Conservation (phyloP, 2,888 invertebrate species). For the Crocallis elinguaria region DNA sequence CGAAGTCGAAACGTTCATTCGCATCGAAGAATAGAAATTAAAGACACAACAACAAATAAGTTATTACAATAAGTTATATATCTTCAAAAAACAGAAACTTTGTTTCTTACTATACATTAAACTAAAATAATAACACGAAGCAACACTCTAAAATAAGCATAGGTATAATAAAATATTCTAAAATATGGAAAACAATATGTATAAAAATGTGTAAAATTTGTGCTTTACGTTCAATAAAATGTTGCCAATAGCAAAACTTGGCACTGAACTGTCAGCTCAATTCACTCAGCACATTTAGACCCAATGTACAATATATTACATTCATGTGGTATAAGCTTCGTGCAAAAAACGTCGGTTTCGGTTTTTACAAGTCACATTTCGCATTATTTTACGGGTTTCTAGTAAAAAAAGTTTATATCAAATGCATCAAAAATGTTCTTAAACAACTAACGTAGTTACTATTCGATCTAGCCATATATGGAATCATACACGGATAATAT, state of each 20-base stretch:
- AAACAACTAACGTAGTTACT: constrained; percentile 82
- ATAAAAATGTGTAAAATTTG: constrained; percentile 60
- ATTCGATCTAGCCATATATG: constrained; percentile 74
- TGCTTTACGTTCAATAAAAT: constrained; percentile 62
- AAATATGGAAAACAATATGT: constrained; percentile 73
- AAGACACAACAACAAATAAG: constrained; percentile 82
- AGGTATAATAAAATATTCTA: constrained; percentile 75
- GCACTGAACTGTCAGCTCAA: constrained; percentile 80
- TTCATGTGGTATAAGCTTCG: constrained; percentile 78
- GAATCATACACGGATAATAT: constrained; percentile 74
- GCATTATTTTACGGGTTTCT: constrained; percentile 78
- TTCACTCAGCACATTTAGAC: constrained; percentile 83
- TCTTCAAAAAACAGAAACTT: constrained; percentile 80
- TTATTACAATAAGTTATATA: constrained; percentile 75
- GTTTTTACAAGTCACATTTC: constrained; percentile 78
- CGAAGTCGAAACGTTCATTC: constrained; percentile 55
- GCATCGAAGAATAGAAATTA: constrained; percentile 64
- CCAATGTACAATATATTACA: constrained; percentile 85
- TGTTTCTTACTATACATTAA: constrained; percentile 78
- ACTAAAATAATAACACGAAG: constrained; percentile 81
- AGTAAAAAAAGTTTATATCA: constrained; percentile 85
- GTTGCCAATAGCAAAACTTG: constrained; percentile 84
- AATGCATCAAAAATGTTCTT: constrained; percentile 85
- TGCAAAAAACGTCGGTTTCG: constrained; percentile 79
- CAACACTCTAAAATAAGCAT: constrained; percentile 82